Evolutionary conservation across 2,888 invertebrate species (phyloP), one percentile per base, ranked within the genome.

Genomic region (Tribolium freemani): DNA sequence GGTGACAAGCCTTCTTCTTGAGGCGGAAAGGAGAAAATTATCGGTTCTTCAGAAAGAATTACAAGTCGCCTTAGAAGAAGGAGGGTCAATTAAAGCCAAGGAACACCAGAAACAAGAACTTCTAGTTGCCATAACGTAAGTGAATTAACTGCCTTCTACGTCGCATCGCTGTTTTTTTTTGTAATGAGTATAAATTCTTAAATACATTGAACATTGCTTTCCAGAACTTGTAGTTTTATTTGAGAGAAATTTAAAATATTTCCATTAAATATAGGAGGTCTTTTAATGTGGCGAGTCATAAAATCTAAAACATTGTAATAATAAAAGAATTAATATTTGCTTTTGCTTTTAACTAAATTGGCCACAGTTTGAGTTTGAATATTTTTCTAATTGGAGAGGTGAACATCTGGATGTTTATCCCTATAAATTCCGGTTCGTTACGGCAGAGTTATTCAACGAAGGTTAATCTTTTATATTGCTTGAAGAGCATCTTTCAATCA

Each of bases 1-100:
- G 92, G 92, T 93, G 72, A 92, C 92, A 38, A 91, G 91, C 77
- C 87, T 92, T 71, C 87, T 93, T 75, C 85, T 93, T 77, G 92
- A 92, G 85, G 92, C 91, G 4, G 92, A 92, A 84, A 87, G 92
- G 72, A 87, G 91, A 67, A 92, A 92, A 84, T 86, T 93, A 74
- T 87, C 88, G 38, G 91, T 92, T 30, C 87, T 92, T 70, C 92
- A 92, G 83, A 88, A 89, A 57, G 92, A 93, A 85, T 87, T 92
- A 54, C 90, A 91, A 83, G 87, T 89, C 21, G 90, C 91, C 8
- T 85, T 90, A 8, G 90, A 89, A 74, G 90, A 90, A 84, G 90
- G 90, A 61, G 90, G 90, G 48, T 90, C 90, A 20, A 89, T 90
- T 76, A 90, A 91, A 85, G 90, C 90, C 46, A 90, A 91, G 82